Evolutionary conservation across 2,797 vertebrate genomes (phyloP), one percentile per base, ranked within the genome.

Genomic region (Sebastes hopkinsi): DNA sequence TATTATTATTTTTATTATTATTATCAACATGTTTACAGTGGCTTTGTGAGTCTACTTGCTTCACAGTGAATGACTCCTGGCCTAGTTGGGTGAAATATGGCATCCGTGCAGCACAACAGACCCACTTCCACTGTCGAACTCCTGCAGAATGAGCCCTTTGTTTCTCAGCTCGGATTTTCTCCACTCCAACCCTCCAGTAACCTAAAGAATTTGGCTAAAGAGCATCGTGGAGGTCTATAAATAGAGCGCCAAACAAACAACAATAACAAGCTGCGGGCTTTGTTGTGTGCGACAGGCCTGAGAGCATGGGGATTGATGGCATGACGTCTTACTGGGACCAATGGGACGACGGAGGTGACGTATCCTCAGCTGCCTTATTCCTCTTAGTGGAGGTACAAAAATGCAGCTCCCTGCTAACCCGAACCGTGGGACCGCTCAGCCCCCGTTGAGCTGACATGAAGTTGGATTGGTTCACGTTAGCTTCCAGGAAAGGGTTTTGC

Each of bases 151-250:
- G 88, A 91, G 89, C 77, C 82, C 87, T 93, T 93, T 93, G 92
- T 94, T 89, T 77, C 67, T 36, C 55, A n/a, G 61, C 85, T 83
- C 3, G 50, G 81, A 82, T 88, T 93, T 86, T 88, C 88, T 92
- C 83, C 89, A 76, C 79, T 88, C 77, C 81, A 82, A 88, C 88
- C 72, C 86, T 77, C 72, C 85, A 74, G 73, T 73, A 91, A 90
- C 92, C 86, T 92, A 86, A 92, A 88, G 81, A 91, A 93, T 94
- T 92, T 92, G 89, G 88, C 88, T 80, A 77, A 88, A 91, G 86
- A 87, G 91, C 86, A 79, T 59, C 20, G 14, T 81, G 82, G 65
- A 80, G 67, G 84, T 89, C 92, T 94, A 93, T 92, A 93, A 93
- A 94, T 94, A 93, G 92, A 80, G 71, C 13, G 5, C 76, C 80